phyloP scores from a whole-genome alignment of 2,113 vertebrate species.

The Labrus mixtus region DNA sequence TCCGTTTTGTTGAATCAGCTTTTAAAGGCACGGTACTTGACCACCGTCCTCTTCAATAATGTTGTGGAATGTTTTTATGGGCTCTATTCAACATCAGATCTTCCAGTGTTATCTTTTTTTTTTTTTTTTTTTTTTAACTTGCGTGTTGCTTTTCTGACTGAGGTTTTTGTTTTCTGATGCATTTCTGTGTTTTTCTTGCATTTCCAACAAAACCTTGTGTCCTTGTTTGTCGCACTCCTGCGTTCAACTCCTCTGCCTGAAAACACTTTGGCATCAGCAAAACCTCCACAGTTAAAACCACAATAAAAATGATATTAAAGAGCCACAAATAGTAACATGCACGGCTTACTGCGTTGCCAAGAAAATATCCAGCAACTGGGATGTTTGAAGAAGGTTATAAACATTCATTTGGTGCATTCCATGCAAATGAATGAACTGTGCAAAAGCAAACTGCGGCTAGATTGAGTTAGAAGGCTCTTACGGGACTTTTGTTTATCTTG shows the following conservation, averaged over 20 bases:
- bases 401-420: too few relatives aligned
- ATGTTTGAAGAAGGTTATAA: too few relatives aligned
- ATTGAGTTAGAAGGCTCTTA: too few relatives aligned
- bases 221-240: background rate
- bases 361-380: too few relatives aligned
- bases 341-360: too few relatives aligned
- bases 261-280: background rate
- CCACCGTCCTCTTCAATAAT: background rate
- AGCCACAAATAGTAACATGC: too few relatives aligned
- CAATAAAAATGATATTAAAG: too few relatives aligned
- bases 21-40: background rate
- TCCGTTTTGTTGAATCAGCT: background rate
- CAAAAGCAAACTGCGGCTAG: background rate
- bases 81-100: too few relatives aligned
- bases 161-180: background rate
- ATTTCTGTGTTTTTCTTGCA: background rate
- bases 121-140: background rate
- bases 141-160: background rate
- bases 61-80: too few relatives aligned
- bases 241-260: background rate
- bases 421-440: background rate
- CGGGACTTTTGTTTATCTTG: too few relatives aligned
- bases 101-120: background rate
- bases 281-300: background rate
- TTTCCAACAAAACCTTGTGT: background rate